phyloP scores from a whole-genome alignment of 2,797 vertebrate genomes.

The Anguilla megastoma region DNA sequence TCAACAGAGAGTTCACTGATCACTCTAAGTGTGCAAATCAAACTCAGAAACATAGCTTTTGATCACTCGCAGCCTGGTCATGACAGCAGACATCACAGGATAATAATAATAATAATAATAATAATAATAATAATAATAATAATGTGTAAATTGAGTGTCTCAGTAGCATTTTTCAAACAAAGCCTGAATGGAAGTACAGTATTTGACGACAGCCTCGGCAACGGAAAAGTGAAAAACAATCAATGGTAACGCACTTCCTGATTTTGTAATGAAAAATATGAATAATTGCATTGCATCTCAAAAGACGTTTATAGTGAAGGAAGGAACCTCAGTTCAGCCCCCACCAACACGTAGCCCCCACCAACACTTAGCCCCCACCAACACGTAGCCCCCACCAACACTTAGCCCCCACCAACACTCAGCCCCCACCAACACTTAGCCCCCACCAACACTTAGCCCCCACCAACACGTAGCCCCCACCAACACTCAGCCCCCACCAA shows the following conservation, averaged over 20 bases:
- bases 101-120: background rate
- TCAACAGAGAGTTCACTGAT: background rate
- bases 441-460: no score
- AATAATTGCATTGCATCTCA: no score
- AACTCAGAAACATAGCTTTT: background rate
- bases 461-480: no score
- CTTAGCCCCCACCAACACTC: background rate
- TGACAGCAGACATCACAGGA: background rate
- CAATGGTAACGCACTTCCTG: background rate
- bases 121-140: background rate
- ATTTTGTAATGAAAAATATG: background rate
- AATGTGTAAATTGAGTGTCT: background rate
- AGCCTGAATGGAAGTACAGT: background rate
- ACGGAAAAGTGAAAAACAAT: background rate
- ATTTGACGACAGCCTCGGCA: background rate
- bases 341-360: no score
- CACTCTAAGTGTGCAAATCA: background rate
- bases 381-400: no score
- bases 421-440: background rate
- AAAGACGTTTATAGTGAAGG: no score
- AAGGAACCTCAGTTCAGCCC: no score
- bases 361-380: no score
- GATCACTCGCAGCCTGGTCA: background rate
- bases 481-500: background rate
- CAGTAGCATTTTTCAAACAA: background rate